Evolutionary conservation across 64 coral and sea anemone genomes (phyloP), one percentile per base, ranked within the genome.

Genomic region (Platygyra sinensis): DNA sequence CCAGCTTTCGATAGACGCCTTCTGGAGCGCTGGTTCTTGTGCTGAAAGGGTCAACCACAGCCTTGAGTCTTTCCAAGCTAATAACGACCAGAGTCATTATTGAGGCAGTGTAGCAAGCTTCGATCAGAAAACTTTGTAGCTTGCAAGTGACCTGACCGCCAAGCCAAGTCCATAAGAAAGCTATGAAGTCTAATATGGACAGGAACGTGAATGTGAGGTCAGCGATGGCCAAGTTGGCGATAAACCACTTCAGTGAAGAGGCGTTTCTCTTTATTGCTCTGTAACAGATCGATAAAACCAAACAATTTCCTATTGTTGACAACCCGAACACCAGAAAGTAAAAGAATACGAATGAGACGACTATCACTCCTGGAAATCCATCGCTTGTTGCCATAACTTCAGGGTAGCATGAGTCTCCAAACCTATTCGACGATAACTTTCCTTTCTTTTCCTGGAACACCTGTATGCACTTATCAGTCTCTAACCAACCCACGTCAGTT

Each of bases 81-180:
- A 91, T 91, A 10, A 91, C 13, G 1, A 67, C 71, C 51, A 91
- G 80, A 19, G 89, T 91, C 33, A 77, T 74, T 20, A 91, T 86
- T 12, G 89, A 91, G 9, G 72, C 17, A 20, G 89, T 85, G 27
- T 91, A 91, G 57, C 89, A 86, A 3, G 80, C 73, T 28, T 91
- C 89, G 25, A 91, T 75, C 24, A 85, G 15, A 38, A 86, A 91
- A 6, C 80, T 49, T 67, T 91, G 80, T 30, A 86, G 13, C 38
- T 91, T 91, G 29, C 89, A 91, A 9, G 89, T 46, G 3, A 77
- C 60, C 25, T 91, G 17, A 31, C 89, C 89, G 13, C 89, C 89
- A 52, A 91, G 22, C 89, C 89, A 91, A 10, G 80, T 75, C 57
- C 83, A 74, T n/a, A 86, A 16, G 38, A 76, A 85, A 30, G 39